These are phyloP conservation scores for Hydropsyche betteni DNA, from an alignment of 2,888 invertebrate genomes.

Conservation along the genomic window DNA sequence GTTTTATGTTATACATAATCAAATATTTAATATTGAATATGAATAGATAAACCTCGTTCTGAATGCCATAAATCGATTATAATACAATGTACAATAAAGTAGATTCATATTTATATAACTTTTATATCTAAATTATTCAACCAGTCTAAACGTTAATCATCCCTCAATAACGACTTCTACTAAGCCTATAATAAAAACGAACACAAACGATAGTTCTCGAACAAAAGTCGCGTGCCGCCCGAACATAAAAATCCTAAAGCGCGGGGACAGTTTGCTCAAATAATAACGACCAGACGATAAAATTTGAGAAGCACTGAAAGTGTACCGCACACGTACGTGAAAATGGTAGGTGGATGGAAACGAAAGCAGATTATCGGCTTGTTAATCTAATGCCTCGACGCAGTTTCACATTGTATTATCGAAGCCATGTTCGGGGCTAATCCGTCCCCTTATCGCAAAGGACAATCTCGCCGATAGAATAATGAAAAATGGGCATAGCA, in stretches of 20 bases:
- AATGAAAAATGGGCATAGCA: slow-evolving; percentile 6
- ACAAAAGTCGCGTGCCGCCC: neutral
- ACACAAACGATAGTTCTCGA: too few species aligned
- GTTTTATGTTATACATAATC: too few species aligned
- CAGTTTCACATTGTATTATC: slow-evolving; percentile 3
- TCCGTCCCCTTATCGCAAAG: neutral
- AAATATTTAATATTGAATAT: too few species aligned
- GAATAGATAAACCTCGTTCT: too few species aligned
- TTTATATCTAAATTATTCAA: too few species aligned
- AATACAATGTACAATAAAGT: too few species aligned
- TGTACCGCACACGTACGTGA: neutral
- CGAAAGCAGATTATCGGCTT: slow-evolving; percentile 2
- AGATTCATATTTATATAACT: too few species aligned
- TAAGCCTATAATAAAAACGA: too few species aligned
- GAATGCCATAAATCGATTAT: too few species aligned
- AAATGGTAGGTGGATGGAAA: neutral
- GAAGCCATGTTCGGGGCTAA: neutral
- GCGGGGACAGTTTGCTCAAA: neutral
- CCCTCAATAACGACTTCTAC: too few species aligned
- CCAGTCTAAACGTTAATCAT: too few species aligned
- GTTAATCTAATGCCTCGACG: slow-evolving; percentile 7
- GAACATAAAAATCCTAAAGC: neutral
- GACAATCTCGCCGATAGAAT: neutral
- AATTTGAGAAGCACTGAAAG: slow-evolving; percentile 4
- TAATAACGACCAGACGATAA: neutral